phyloP scores from a whole-genome alignment of 2,113 vertebrate species.

The Gopherus flavomarginatus region DNA sequence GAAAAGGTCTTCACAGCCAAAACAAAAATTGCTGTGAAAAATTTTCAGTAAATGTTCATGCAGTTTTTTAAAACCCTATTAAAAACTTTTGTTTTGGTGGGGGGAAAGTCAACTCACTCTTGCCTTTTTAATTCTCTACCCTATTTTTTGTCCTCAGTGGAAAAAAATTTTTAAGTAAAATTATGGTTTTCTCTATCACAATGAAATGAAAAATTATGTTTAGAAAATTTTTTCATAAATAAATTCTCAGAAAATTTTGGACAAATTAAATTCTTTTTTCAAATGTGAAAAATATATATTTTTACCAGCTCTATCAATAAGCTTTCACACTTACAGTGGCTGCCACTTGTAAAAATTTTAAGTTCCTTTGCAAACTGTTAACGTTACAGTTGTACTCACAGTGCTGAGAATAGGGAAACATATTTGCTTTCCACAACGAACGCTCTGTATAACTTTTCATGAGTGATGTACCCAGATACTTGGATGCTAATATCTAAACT shows the following conservation, averaged over 20 bases:
- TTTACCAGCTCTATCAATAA: background rate
- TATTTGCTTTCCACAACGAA: too few species aligned
- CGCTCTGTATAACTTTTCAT: too few species aligned
- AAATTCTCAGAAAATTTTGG: background rate
- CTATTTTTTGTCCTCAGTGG: background rate
- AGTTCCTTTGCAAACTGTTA: background rate
- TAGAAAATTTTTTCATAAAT: background rate
- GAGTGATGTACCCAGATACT: too few species aligned
- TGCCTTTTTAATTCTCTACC: background rate
- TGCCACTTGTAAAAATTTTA: background rate
- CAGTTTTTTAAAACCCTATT: background rate
- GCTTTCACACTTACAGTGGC: background rate
- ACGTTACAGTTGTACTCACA: background rate
- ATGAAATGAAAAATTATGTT: background rate
- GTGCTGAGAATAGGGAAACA: background rate
- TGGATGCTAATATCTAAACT: too few species aligned
- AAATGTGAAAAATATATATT: fast-evolving
- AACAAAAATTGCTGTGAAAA: background rate
- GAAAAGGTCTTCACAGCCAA: background rate
- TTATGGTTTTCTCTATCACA: background rate
- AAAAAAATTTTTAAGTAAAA: background rate
- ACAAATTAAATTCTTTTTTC: background rate
- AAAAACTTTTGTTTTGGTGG: background rate
- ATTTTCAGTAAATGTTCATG: background rate
- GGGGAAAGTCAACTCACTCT: background rate